These are phyloP conservation scores for Polydrusus pterygomalis DNA, from an alignment of 2,888 invertebrate genomes.

Conservation along the genomic window DNA sequence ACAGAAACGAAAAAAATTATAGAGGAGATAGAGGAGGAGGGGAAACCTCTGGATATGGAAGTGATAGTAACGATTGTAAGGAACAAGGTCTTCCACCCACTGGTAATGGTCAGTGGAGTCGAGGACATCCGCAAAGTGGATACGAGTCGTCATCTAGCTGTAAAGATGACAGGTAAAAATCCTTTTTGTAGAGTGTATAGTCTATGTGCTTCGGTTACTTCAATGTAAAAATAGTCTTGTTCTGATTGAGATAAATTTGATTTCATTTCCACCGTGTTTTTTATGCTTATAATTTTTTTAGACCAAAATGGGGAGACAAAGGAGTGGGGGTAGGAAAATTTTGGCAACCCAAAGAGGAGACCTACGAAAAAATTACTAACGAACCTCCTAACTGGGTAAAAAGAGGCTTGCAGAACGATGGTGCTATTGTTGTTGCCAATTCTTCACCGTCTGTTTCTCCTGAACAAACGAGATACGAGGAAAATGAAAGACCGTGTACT, in stretches of 20 bases:
- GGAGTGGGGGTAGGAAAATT: conserved; percentile 80
- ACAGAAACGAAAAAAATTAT: conserved; percentile 69
- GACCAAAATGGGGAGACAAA: conserved; percentile 84
- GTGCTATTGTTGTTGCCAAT: conserved; percentile 72
- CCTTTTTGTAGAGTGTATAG: too few relatives aligned
- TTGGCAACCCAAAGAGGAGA: conserved; percentile 75
- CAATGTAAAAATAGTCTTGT: too few relatives aligned
- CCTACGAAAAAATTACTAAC: conserved; percentile 57
- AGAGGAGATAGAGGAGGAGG: conserved; percentile 75
- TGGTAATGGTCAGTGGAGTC: conserved; percentile 36
- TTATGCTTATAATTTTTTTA: conserved; percentile 57
- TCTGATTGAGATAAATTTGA: too few relatives aligned
- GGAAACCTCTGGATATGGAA: conserved; percentile 89
- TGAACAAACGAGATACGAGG: conserved; percentile 68
- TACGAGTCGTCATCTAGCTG: conserved; percentile 70
- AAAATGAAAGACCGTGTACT: conserved; percentile 69
- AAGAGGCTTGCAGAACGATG: conserved; percentile 72
- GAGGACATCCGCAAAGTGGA: conserved; percentile 55
- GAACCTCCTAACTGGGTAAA: conserved; percentile 75
- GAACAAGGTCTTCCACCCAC: conserved; percentile 32
- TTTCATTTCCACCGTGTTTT: too few relatives aligned
- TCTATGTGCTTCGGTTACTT: too few relatives aligned
- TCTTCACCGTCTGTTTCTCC: conserved; percentile 71
- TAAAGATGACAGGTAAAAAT: conserved; percentile 73
- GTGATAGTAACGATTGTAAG: conserved; percentile 78